A percentile compares a stretch with the other conserved stretches of the same genome.
phyloP scores from a whole-genome alignment of 2,888 invertebrate genomes.

The Pammene aurita region DNA sequence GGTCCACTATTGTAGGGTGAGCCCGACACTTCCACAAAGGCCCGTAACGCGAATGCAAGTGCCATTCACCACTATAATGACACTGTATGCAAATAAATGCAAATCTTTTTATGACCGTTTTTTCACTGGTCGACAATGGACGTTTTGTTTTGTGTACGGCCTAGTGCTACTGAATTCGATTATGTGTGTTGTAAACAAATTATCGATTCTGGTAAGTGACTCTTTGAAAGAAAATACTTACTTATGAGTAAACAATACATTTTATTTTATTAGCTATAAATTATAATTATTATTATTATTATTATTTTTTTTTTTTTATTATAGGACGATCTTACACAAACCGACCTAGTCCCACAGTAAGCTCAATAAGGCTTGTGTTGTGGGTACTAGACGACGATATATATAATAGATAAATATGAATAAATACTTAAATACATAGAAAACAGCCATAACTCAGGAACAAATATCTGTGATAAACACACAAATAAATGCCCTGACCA shows the following conservation, averaged over 20 bases:
- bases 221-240: conserved; percentile 39
- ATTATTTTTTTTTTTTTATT: too few relatives aligned
- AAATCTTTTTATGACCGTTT: conserved; percentile 64
- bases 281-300: too few relatives aligned
- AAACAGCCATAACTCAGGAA: too few relatives aligned
- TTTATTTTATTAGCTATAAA: conserved; percentile 33
- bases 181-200: conserved; percentile 64
- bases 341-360: too few relatives aligned
- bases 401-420: too few relatives aligned
- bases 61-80: conserved; percentile 61
- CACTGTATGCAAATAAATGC: conserved; percentile 76
- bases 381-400: too few relatives aligned
- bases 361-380: too few relatives aligned
- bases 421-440: too few relatives aligned
- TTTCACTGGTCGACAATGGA: conserved; percentile 60
- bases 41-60: conserved; percentile 62
- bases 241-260: conserved; percentile 37
- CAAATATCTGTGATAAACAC: too few relatives aligned
- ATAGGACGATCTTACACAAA: too few relatives aligned
- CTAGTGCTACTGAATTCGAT: conserved; percentile 67
- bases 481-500: too few relatives aligned
- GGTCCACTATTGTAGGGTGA: conserved; percentile 58
- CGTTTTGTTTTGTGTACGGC: conserved; percentile 57
- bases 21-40: conserved; percentile 49
- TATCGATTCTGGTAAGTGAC: conserved; percentile 50